Percentiles rank a stretch among this genome's conserved stretches.
Conservation (phyloP, 2,113 vertebrate genomes). For the Ailuropoda melanoleuca region DNA sequence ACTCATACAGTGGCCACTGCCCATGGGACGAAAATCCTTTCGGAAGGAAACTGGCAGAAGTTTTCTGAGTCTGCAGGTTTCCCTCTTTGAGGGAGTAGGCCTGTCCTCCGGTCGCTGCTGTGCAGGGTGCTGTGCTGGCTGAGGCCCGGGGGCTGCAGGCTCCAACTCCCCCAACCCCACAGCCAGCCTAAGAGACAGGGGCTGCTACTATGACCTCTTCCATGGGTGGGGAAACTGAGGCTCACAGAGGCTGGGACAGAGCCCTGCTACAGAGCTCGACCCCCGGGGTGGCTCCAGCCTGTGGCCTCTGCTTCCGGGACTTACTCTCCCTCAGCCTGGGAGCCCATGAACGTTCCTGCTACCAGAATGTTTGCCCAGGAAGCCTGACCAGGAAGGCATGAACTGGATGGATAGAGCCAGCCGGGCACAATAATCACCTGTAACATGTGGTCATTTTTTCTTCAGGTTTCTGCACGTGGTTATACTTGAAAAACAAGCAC, state of each 20-base stretch:
- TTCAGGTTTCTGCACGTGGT: fast-evolving
- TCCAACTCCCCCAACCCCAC: neutral
- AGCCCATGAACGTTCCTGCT: fast-evolving
- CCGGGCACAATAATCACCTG: fast-evolving
- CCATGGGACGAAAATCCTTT: fast-evolving
- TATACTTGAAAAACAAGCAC: neutral
- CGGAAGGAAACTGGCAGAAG: neutral
- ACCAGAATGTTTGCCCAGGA: fast-evolving
- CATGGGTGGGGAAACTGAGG: neutral
- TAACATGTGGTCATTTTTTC: fast-evolving
- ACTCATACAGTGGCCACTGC: fast-evolving
- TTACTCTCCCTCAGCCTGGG: neutral
- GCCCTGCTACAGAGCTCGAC: neutral
- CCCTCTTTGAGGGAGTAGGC: neutral
- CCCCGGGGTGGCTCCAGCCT: fast-evolving
- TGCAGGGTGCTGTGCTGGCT: fast-evolving
- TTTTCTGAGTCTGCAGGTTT: neutral
- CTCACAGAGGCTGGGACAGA: fast-evolving
- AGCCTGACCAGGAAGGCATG: neutral
- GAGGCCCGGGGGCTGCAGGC: neutral
- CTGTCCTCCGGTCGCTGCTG: neutral
- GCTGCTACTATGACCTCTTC: fast-evolving
- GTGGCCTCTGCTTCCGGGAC: neutral
- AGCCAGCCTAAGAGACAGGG: neutral
- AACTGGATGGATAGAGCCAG: fast-evolving